A percentile compares a stretch with the other conserved stretches of the same genome.
phyloP scores from a whole-genome alignment of 2,888 invertebrate species.

The Callyntrura guangdongensis region DNA sequence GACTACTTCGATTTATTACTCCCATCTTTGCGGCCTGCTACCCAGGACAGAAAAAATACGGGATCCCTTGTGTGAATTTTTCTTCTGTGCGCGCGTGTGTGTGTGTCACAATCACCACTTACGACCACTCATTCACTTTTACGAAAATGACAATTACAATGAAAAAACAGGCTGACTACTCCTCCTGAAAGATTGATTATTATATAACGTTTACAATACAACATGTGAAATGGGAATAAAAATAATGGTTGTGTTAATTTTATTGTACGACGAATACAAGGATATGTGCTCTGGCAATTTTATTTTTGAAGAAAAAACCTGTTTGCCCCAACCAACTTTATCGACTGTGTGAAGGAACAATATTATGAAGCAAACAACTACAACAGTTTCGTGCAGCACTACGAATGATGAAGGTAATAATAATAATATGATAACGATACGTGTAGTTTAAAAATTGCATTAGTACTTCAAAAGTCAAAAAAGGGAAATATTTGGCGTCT shows the following conservation, averaged over 20 bases:
- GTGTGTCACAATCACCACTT: conserved; percentile 6
- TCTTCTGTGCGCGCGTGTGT: too few species aligned
- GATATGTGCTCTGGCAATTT: neutral
- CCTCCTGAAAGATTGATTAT: conserved; percentile 23
- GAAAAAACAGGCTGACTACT: neutral
- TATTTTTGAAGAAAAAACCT: conserved; percentile 14
- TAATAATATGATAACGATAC: too few species aligned
- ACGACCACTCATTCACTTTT: conserved; percentile 15
- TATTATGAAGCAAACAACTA: neutral
- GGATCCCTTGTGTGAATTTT: neutral
- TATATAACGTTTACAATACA: too few species aligned
- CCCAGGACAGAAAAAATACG: conserved; percentile 28
- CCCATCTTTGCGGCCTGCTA: conserved; percentile 53
- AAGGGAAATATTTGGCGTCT: conserved; percentile 19
- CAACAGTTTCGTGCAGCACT: neutral
- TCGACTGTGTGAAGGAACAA: too few species aligned
- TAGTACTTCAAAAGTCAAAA: neutral
- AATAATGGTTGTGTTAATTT: too few species aligned
- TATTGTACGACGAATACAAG: too few species aligned
- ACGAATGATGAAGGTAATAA: neutral
- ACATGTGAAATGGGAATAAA: conserved; percentile 12
- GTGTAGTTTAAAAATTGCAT: neutral
- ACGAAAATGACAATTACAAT: neutral
- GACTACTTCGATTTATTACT: conserved; percentile 57
- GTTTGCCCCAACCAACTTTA: conserved; percentile 17